Conservation (phyloP, 2,888 invertebrate species). For the Meganola albula region DNA sequence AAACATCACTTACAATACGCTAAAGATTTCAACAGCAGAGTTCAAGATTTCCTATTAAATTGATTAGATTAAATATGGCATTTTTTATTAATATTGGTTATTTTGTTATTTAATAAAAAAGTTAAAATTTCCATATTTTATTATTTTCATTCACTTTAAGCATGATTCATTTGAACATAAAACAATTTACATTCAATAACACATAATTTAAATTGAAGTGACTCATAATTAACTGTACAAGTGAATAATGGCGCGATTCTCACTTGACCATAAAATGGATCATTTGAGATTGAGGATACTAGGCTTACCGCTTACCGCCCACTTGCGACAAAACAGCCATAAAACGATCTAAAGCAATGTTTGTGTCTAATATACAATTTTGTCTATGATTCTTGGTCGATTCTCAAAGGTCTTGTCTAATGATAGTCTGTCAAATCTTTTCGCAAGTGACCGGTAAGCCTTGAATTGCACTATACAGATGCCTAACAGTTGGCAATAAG, state of each 20-base stretch:
- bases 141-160: conserved; percentile 76
- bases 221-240: conserved; percentile 72
- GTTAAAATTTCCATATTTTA: conserved; percentile 66
- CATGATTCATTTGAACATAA: conserved; percentile 74
- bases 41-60: conserved; percentile 84
- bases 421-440: no score
- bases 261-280: conserved; percentile 30
- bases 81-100: no score
- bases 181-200: conserved; percentile 75
- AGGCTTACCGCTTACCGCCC: no score
- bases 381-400: no score
- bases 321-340: no score
- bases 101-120: conserved; percentile 48
- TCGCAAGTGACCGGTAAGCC: no score
- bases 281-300: conserved; percentile 20
- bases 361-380: no score
- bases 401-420: no score
- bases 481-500: no score
- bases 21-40: conserved; percentile 86
- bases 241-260: conserved; percentile 29
- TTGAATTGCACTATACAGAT: no score
- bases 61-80: no score
- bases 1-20: conserved; percentile 93
- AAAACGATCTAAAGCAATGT: no score
- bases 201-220: conserved; percentile 75